Evolutionary conservation across 2,797 vertebrate genomes (phyloP).

Genomic region (Eulemur mongoz): DNA sequence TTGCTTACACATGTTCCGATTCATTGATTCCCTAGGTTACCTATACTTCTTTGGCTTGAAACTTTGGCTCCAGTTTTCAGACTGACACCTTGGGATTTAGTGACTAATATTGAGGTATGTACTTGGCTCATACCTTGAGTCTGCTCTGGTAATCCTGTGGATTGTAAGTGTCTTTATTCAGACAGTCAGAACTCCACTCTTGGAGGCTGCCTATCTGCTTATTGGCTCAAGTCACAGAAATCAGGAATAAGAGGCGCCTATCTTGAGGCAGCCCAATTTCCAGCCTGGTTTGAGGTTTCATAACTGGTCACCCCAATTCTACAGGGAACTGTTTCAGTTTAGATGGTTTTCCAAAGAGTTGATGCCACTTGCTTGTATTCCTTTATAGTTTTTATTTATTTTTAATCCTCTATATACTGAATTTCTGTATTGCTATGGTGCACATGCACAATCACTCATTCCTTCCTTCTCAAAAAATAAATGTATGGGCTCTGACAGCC

Average conservation of each 20-base stretch:
- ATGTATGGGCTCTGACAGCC: background rate
- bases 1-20: background rate
- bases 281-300: background rate
- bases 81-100: background rate
- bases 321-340: background rate
- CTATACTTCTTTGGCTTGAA: background rate
- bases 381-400: background rate
- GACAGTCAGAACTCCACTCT: background rate
- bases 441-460: background rate
- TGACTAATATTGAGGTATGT: background rate
- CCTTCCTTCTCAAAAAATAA: slow-evolving; percentile 14
- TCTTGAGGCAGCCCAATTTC: background rate
- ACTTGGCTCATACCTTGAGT: background rate
- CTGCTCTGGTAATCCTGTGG: background rate
- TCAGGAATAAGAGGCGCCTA: background rate
- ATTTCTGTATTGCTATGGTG: background rate
- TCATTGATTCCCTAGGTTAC: background rate
- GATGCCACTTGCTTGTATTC: background rate
- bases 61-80: background rate
- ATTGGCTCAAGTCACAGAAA: background rate
- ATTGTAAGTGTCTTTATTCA: background rate
- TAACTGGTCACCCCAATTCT: background rate
- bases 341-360: slow-evolving; percentile 21
- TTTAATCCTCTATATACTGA: background rate
- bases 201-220: background rate